Evolutionary conservation across 2,113 vertebrate species (phyloP).

Genomic region (Theristicus caerulescens): DNA sequence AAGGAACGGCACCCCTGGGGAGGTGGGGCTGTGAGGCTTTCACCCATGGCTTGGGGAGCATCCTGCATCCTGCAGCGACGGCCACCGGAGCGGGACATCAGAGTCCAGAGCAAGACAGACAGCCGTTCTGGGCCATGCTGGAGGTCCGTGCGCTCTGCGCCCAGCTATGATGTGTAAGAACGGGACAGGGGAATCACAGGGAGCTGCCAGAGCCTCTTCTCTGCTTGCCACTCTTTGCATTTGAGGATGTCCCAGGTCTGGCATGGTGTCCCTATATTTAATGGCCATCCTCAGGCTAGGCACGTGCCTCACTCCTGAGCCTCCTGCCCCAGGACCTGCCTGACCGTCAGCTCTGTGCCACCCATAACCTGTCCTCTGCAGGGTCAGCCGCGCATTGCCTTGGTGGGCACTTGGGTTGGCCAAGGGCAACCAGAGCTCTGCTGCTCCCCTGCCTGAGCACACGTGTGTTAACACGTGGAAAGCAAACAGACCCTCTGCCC

Average conservation of each 20-base stretch:
- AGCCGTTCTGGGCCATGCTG: accelerated
- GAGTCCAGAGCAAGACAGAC: background rate
- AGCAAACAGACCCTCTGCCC: background rate
- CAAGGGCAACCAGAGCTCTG: background rate
- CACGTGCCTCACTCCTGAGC: accelerated
- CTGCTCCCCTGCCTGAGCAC: background rate
- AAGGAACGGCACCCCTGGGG: background rate
- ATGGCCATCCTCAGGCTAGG: background rate
- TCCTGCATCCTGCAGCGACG: background rate
- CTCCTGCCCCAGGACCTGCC: background rate
- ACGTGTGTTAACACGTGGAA: accelerated
- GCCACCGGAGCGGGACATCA: background rate
- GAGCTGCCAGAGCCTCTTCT: background rate
- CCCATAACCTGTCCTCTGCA: accelerated
- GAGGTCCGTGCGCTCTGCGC: background rate
- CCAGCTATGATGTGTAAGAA: too few species aligned
- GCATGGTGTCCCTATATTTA: background rate
- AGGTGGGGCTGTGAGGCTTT: background rate
- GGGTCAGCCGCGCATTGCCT: background rate
- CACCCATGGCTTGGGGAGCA: background rate
- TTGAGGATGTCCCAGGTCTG: background rate
- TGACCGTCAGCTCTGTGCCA: background rate
- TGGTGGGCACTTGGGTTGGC: background rate
- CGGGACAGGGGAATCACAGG: accelerated
- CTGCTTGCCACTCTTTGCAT: background rate